Evolutionary conservation across 2,113 vertebrate species (phyloP).

Genomic region (Callorhinus ursinus): DNA sequence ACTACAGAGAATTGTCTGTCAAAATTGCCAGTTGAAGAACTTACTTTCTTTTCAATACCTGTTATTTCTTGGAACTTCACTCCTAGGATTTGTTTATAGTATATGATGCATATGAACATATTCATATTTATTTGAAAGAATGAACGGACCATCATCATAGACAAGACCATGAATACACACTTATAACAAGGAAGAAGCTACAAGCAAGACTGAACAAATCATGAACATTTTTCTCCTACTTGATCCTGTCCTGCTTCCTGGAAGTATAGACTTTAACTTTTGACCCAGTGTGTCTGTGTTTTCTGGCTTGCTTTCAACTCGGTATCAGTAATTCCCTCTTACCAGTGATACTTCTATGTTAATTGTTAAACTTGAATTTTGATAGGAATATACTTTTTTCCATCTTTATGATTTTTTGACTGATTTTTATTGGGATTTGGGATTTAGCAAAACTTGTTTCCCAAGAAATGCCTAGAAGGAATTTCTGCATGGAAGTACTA

Average conservation of each 20-base stretch:
- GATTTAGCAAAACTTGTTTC: not conserved
- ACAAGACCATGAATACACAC: not conserved
- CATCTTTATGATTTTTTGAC: not conserved
- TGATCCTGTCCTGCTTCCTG: not conserved
- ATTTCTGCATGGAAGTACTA: not conserved
- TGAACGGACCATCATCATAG: not conserved
- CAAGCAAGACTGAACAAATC: not conserved
- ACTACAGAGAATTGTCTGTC: not conserved
- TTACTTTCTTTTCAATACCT: not conserved
- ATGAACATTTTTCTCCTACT: not conserved
- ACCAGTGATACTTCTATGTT: not conserved
- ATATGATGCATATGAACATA: not conserved
- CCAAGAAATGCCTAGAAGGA: not conserved
- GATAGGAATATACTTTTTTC: not conserved
- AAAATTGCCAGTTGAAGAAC: not conserved
- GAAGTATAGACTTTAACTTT: not conserved
- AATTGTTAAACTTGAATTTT: conserved; percentile 22
- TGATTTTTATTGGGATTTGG: not conserved
- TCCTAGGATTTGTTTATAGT: not conserved
- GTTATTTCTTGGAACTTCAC: not conserved
- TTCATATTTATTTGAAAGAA: conserved; percentile 16
- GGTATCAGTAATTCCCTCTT: not conserved
- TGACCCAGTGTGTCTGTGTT: not conserved
- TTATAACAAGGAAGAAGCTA: not conserved
- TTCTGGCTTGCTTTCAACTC: not conserved